Evolutionary conservation across 2,113 vertebrate species (phyloP), one percentile per base, ranked within the genome.

Genomic region (cattle (Bos taurus)): DNA sequence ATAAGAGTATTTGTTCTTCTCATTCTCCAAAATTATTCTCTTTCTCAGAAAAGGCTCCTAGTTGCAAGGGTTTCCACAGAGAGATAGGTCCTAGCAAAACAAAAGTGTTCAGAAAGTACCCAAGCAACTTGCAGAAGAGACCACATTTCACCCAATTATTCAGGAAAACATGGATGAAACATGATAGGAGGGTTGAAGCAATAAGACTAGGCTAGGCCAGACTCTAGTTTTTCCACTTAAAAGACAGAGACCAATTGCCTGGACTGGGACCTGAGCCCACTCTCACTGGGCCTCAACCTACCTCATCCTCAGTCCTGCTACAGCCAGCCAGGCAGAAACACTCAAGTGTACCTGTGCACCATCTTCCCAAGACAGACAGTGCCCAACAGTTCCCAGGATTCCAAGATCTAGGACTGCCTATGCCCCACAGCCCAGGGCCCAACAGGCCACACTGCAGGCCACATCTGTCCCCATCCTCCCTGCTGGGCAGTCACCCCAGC

Each of bases 401-500:
- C 71, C 7, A 26, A 43, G 74, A 26, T 28, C n/a, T 3, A 59
- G 92, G 71, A 48, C 9, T 5, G 17, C n/a, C 12, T 80, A 21
- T 10, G 3, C 7, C 48, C 10, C 48, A 36, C 81, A 83, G 50
- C 81, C 21, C 50, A 25, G 81, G 80, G 2, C 50, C 80, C 81
- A 56, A 15, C 33, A 48, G 60, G 50, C 71, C 11, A n/a, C 52
- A 15, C 4, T 15, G n/a, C 30, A 64, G 90, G 40, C 25, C 64
- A 64, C 36, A 52, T n/a, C 16, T 60, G 6, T 19, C 36, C 9
- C 21, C 5, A 6, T 7, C 8, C 30, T 25, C 23, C 60, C 36
- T 2, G 17, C 6, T 3, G 7, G 28, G 9, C 36, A 21, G 21
- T 9, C 10, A 6, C 3, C 25, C 52, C 3, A 60, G 6, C 50